Base-by-base conservation (phyloP, 2,797 vertebrate species). In the Rhinatrema bivittatum region DNA sequence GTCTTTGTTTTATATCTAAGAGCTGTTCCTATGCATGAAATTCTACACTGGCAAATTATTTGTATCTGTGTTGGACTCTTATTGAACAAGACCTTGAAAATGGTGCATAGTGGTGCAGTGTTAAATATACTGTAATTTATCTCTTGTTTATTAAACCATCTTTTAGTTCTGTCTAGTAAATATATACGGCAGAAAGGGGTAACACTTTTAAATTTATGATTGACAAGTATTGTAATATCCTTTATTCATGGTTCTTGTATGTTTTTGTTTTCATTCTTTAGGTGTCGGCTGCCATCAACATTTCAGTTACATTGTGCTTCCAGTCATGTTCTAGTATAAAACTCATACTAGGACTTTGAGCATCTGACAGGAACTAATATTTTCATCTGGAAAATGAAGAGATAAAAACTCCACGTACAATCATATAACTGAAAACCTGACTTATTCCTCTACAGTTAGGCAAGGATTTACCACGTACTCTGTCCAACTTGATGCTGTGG, bases 201-300 rank as follows among this genome's bases (percentile, higher is more conserved):
- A n/a, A n/a, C n/a, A n/a, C n/a, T n/a, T n/a, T n/a, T n/a, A n/a
- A n/a, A n/a, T n/a, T n/a, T n/a, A n/a, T n/a, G n/a, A 50, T 39
- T 32, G 2, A 12, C 5, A 17, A 10, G 33, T 36, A 24, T 16
- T 34, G 17, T 50, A 42, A n/a, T n/a, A n/a, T n/a, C n/a, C n/a
- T n/a, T n/a, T n/a, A n/a, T n/a, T n/a, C n/a, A n/a, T n/a, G n/a
- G n/a, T 20, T 45, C 44, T 36, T 47, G 16, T 35, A 52, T 44
- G 37, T 50, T 48, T 36, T 38, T 52, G 6, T 62, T 51, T 30
- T 71, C 29, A n/a, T 56, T 9, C 78, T 81, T 18, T 53, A 84
- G 81, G 64, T 78, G 54, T 60, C 36, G 10, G 22, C 34, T 36
- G 53, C 56, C 19, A 3, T 23, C 27, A 0, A 8, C 52, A 33